Percentiles rank a stretch among this genome's conserved stretches.
Evolutionary conservation across 2,888 invertebrate genomes (phyloP).

Genomic region (Cheilosia impressa): DNA sequence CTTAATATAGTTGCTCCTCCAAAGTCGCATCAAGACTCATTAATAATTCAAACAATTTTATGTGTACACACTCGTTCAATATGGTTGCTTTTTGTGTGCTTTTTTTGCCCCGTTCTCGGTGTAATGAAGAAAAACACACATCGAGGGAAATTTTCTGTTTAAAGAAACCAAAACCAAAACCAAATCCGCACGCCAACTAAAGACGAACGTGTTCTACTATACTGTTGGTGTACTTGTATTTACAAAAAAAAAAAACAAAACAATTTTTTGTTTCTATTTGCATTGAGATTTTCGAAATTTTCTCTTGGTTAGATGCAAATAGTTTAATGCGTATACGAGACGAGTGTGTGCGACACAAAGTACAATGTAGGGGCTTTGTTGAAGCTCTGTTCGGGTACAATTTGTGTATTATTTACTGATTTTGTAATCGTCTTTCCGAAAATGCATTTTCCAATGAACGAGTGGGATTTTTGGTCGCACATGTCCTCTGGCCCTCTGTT

Average conservation of each 20-base stretch:
- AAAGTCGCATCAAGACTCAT: slow-evolving; percentile 55
- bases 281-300: slow-evolving; percentile 33
- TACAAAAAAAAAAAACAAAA: too few species aligned
- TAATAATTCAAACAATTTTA: slow-evolving; percentile 64
- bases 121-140: slow-evolving; percentile 35
- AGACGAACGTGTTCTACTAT: not conserved
- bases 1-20: slow-evolving; percentile 42
- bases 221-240: not conserved
- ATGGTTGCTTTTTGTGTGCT: slow-evolving; percentile 12
- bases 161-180: slow-evolving; percentile 4
- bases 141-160: slow-evolving; percentile 3
- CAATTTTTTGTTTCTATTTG: slow-evolving; percentile 18
- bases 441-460: slow-evolving; percentile 34
- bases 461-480: not conserved
- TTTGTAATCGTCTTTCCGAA: slow-evolving; percentile 42
- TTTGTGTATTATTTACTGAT: slow-evolving; percentile 39
- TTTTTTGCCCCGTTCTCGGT: slow-evolving; percentile 3
- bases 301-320: slow-evolving; percentile 25
- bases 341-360: not conserved
- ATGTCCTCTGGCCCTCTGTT: not conserved
- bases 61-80: slow-evolving; percentile 25
- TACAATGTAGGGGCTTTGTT: slow-evolving; percentile 15
- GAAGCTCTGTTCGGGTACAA: not conserved
- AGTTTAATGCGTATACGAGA: not conserved
- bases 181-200: slow-evolving; percentile 8